Base-by-base conservation (phyloP, 2,888 invertebrate species). In the Apocheima hispidaria region DNA sequence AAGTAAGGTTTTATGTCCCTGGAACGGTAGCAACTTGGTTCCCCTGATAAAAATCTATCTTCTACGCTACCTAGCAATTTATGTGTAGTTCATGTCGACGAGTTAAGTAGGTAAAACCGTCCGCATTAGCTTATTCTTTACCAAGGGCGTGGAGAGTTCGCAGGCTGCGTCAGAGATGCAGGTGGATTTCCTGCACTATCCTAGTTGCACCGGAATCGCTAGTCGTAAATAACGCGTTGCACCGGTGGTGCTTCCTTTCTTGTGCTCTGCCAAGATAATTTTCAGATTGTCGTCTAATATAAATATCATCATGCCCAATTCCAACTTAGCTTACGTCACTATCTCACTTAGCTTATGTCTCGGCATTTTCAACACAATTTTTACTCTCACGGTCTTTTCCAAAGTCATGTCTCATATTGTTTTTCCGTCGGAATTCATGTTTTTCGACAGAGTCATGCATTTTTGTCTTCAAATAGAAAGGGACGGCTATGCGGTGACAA, bases 1-100 rank as follows among this genome's bases (percentile, higher is more conserved):
- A 92, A 91, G 90, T 90, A 91, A 91, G 83, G 90, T 91, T 91
- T 92, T 92, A 92, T 92, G 91, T 88, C 86, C 80, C 82, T 79
- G 84, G 78, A 87, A 85, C 82, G 85, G 83, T 83, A 86, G 84
- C 85, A 87, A 88, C 79, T 88, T 86, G 83, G 84, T 78, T 87
- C 83, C 81, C 81, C 76, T 86, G 87, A 90, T 89, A 89, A 85
- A 86, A 84, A 86, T 84, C 81, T 83, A 83, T 83, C 80, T 83
- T 75, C 74, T 70, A 77, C 74, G 73, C 69, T 77, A 70, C 71
- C 63, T 55, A 66, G 69, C 59, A 71, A 78, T 75, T 77, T 78
- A 63, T 65, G 62, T 60, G 55, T 66, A 46, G 55, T 67, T 55
- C 59, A 20, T 52, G 59, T 56, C 55, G 51, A 55, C 61, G 33